phyloP scores from a whole-genome alignment of 1,140 invertebrate species.

The Philopotamus ludificatus region DNA sequence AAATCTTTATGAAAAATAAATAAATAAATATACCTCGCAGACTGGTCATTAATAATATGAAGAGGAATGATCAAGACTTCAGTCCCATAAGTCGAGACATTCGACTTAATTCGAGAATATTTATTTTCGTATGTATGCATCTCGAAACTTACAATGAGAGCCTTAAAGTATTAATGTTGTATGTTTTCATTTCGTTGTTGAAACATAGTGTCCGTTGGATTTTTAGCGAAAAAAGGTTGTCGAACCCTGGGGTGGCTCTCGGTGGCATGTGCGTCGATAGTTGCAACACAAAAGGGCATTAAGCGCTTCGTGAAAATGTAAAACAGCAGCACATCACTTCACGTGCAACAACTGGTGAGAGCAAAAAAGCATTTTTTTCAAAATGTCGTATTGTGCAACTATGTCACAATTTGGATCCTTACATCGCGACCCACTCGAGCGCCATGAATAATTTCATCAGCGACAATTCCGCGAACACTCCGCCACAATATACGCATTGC shows the following conservation, averaged over 20 bases:
- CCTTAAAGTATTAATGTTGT: too few relatives aligned
- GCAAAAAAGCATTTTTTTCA: conserved; percentile 8
- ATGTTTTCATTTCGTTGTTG: too few relatives aligned
- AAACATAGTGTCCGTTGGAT: neutral
- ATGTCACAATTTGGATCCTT: conserved; percentile 11
- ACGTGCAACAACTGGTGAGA: conserved; percentile 24
- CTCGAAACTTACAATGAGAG: too few relatives aligned
- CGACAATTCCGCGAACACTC: neutral
- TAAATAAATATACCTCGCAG: too few relatives aligned
- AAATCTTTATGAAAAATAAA: too few relatives aligned
- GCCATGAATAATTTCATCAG: conserved; percentile 4
- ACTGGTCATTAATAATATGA: too few relatives aligned
- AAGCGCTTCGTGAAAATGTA: conserved; percentile 36
- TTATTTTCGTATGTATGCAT: too few relatives aligned
- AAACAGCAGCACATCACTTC: conserved; percentile 36
- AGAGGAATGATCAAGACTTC: too few relatives aligned
- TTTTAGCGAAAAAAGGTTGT: conserved; percentile 15
- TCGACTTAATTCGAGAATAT: too few relatives aligned
- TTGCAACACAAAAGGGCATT: conserved; percentile 34
- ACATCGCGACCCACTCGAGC: conserved; percentile 4
- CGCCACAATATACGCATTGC: too few relatives aligned
- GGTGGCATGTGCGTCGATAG: conserved; percentile 20
- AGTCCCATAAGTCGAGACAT: too few relatives aligned
- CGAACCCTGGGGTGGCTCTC: conserved; percentile 5
- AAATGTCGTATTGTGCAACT: conserved; percentile 1